phyloP scores from a whole-genome alignment of 92 coral and sea anemone species.

The Blastomussa wellsi region DNA sequence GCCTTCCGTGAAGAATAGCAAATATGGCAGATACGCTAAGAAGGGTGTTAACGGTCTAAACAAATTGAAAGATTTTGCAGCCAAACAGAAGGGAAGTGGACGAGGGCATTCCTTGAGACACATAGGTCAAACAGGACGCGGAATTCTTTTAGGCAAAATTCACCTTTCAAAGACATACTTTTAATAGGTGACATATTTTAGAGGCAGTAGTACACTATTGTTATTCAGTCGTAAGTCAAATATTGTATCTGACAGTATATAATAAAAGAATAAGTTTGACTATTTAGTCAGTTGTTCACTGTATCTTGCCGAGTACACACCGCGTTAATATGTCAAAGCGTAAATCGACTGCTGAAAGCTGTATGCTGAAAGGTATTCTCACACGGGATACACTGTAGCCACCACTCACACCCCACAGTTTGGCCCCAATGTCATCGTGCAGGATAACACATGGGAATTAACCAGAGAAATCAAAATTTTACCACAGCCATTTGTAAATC shows the following conservation, averaged over 20 bases:
- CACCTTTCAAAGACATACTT: neutral
- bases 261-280: neutral
- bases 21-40: neutral
- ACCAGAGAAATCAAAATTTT: neutral
- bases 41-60: neutral
- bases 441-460: constrained; percentile 12
- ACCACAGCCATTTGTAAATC: neutral
- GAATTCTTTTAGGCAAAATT: constrained; percentile 1
- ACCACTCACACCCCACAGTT: constrained; percentile 3
- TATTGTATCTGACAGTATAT: neutral
- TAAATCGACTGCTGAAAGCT: neutral
- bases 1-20: constrained; percentile 6
- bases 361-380: constrained; percentile 1
- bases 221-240: neutral
- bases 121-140: neutral
- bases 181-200: constrained; percentile 8
- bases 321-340: neutral
- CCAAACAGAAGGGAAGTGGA: neutral
- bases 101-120: neutral
- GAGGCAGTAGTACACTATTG: neutral
- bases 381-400: constrained; percentile 7
- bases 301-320: neutral
- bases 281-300: neutral
- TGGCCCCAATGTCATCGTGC: constrained; percentile 2
- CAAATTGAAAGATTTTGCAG: neutral